These are phyloP conservation scores for Antennarius maculatus DNA, from an alignment of 2,797 vertebrate species.

Conservation along the genomic window DNA sequence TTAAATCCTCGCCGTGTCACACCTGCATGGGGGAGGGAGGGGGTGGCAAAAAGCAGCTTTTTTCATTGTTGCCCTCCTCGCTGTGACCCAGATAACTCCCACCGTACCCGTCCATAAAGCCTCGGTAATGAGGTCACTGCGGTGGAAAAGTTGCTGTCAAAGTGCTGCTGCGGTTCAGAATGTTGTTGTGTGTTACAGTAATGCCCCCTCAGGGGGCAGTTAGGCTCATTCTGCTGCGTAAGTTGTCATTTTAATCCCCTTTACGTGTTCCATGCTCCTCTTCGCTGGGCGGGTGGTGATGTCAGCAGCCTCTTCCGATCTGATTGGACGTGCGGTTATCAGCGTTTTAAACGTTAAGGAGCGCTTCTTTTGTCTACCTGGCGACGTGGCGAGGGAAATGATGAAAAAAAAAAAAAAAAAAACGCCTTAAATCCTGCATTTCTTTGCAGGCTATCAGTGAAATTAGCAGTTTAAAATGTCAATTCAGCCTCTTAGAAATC, in stretches of 20 bases:
- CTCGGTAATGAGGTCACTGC: slow-evolving; percentile 64
- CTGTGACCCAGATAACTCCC: slow-evolving; percentile 12
- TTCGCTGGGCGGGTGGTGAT: slow-evolving; percentile 32
- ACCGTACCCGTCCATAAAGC: slow-evolving; percentile 29
- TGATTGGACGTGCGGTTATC: slow-evolving; percentile 9
- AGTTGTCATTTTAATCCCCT: slow-evolving; percentile 56
- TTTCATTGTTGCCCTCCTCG: not conserved
- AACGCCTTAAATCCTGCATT: no score
- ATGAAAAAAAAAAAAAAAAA: no score
- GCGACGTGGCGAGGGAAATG: no score
- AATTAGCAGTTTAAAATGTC: not conserved
- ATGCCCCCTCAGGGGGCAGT: slow-evolving; percentile 59
- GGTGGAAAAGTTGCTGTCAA: slow-evolving; percentile 32
- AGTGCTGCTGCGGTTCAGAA: slow-evolving; percentile 8
- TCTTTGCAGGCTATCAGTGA: not conserved
- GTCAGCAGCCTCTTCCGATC: slow-evolving; percentile 29
- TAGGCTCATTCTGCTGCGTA: slow-evolving; percentile 45
- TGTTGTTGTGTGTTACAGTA: slow-evolving; percentile 15
- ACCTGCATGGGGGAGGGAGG: not conserved
- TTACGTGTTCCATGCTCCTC: slow-evolving; percentile 28
- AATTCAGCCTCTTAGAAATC: not conserved
- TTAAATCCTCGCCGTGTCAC: slow-evolving; percentile 7
- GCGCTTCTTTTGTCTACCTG: no score
- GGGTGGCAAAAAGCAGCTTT: not conserved
- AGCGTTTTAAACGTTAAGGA: no score